A percentile compares a stretch with the other conserved stretches of the same genome.
These are phyloP conservation scores for Nanorana parkeri DNA, from an alignment of 2,113 vertebrate genomes.

Conservation along the genomic window DNA sequence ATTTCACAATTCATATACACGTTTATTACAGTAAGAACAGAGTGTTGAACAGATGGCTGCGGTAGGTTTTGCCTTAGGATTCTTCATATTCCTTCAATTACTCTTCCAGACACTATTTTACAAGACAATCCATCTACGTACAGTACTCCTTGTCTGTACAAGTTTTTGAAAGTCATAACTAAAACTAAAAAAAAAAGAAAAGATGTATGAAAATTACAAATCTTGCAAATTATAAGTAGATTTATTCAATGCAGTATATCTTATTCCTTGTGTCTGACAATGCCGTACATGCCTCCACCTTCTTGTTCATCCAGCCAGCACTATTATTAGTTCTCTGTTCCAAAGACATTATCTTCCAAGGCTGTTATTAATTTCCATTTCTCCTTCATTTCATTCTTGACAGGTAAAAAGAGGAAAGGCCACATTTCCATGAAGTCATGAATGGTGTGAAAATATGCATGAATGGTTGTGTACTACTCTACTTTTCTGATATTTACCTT, in stretches of 20 bases:
- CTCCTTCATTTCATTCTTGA: too few relatives aligned
- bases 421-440: neutral
- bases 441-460: too few relatives aligned
- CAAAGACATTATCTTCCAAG: too few relatives aligned
- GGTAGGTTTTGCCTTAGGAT: constrained; percentile 28
- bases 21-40: constrained; percentile 9
- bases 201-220: too few relatives aligned
- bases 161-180: constrained; percentile 15
- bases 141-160: neutral
- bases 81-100: constrained; percentile 14
- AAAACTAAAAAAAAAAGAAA: neutral
- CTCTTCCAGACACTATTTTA: constrained; percentile 16
- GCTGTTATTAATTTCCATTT: too few relatives aligned
- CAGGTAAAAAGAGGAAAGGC: constrained; percentile 5
- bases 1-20: constrained; percentile 27
- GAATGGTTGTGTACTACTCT: too few relatives aligned
- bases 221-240: too few relatives aligned
- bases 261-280: neutral
- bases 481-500: too few relatives aligned
- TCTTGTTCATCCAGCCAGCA: too few relatives aligned
- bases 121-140: neutral
- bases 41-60: constrained; percentile 29
- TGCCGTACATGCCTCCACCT: too few relatives aligned
- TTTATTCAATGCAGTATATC: too few relatives aligned
- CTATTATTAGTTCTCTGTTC: too few relatives aligned